These are phyloP conservation scores for Parapsyche elsis DNA, from an alignment of 1,140 invertebrate species.

Conservation along the genomic window DNA sequence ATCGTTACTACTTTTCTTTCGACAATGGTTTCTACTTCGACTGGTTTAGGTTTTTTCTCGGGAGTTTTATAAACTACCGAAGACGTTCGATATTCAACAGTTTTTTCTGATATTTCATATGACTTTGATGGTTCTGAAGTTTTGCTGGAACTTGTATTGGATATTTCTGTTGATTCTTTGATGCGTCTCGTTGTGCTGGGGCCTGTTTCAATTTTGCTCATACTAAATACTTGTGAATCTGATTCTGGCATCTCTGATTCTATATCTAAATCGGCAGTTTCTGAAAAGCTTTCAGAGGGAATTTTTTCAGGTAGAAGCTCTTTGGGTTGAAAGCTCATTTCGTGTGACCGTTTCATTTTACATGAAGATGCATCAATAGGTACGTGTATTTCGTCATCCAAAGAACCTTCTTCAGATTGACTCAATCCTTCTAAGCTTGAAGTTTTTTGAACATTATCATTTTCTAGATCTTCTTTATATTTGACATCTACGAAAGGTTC, in stretches of 20 bases:
- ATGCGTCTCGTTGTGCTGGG: slow-evolving; percentile 49
- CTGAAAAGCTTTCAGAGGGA: slow-evolving; percentile 60
- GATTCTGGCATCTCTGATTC: slow-evolving; percentile 52
- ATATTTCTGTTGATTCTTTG: slow-evolving; percentile 47
- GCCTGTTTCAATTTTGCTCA: slow-evolving; percentile 56
- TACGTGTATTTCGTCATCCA: slow-evolving; percentile 61
- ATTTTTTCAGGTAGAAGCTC: slow-evolving; percentile 66
- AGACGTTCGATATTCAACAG: slow-evolving; percentile 52
- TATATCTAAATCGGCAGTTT: slow-evolving; percentile 62
- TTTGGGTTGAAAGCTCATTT: slow-evolving; percentile 89
- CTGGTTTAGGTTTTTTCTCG: slow-evolving; percentile 51
- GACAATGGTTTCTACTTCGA: slow-evolving; percentile 43
- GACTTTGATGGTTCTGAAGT: slow-evolving; percentile 51
- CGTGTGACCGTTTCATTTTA: slow-evolving; percentile 87
- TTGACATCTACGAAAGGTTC: slow-evolving; percentile 32
- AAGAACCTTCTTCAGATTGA: slow-evolving; percentile 66
- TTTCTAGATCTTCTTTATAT: slow-evolving; percentile 45
- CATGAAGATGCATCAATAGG: slow-evolving; percentile 59
- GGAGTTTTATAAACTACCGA: slow-evolving; percentile 54
- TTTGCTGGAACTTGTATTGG: slow-evolving; percentile 24
- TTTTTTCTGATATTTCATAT: slow-evolving; percentile 53
- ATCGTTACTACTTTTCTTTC: slow-evolving; percentile 48
- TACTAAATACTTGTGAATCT: slow-evolving; percentile 54
- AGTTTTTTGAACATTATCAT: slow-evolving; percentile 33
- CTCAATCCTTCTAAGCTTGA: slow-evolving; percentile 56